Evolutionary conservation across 2,797 vertebrate species (phyloP).

Genomic region (Rousettus madagascariensis): DNA sequence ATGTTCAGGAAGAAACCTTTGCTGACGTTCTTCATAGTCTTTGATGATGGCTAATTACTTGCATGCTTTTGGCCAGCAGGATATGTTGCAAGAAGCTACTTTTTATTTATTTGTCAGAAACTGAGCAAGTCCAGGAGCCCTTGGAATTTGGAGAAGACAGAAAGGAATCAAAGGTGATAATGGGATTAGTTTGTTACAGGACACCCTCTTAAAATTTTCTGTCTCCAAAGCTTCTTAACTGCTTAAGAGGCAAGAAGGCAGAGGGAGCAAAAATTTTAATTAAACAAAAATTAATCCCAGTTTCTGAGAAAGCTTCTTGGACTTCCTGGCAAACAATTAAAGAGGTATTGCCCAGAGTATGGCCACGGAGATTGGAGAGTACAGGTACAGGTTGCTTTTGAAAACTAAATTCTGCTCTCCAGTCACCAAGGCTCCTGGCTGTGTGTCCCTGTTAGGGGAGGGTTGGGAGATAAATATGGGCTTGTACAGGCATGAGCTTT

Average conservation of each 20-base stretch:
- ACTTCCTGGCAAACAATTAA: background rate
- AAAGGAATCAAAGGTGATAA: background rate
- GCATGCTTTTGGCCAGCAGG: background rate
- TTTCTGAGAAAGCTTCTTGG: background rate
- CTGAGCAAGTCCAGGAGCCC: background rate
- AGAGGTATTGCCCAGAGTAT: background rate
- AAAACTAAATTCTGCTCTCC: background rate
- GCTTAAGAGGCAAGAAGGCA: background rate
- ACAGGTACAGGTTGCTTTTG: background rate
- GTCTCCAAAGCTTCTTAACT: background rate
- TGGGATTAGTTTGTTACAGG: background rate
- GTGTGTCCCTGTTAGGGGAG: background rate
- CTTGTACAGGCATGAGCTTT: background rate
- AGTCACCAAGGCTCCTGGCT: background rate
- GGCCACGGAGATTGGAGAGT: background rate
- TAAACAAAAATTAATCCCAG: background rate
- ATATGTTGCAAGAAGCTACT: background rate
- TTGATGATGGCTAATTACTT: background rate
- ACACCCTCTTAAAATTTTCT: background rate
- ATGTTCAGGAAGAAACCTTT: background rate
- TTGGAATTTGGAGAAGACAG: background rate
- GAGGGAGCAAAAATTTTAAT: background rate
- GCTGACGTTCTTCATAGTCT: background rate
- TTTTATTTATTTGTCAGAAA: background rate
- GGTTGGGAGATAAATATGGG: background rate